These are phyloP conservation scores for Butastur rufipennis DNA, from an alignment of 2,113 vertebrate species.

Conservation along the genomic window DNA sequence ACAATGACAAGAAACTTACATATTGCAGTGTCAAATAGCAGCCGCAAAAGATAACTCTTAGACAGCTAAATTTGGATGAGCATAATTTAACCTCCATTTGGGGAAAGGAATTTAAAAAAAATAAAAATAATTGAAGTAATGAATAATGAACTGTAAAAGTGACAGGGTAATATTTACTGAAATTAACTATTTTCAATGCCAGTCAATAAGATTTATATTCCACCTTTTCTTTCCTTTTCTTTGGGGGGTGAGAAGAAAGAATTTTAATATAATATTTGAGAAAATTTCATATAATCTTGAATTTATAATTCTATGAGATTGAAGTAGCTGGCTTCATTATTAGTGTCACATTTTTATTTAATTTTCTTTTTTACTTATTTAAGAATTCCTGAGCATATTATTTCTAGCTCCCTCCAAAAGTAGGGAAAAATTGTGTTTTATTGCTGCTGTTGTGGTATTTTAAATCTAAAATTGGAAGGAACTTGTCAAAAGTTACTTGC, in stretches of 20 bases:
- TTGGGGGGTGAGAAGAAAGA: not conserved
- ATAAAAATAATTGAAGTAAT: too few relatives aligned
- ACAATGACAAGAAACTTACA: not conserved
- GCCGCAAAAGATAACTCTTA: not conserved
- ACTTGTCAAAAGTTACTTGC: not conserved
- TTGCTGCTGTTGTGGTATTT: not conserved
- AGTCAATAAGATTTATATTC: not conserved
- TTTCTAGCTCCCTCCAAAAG: not conserved
- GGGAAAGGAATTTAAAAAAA: not conserved
- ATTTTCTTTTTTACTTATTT: not conserved
- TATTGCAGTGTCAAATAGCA: not conserved
- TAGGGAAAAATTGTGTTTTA: not conserved
- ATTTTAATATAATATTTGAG: not conserved
- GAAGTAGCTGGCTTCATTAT: not conserved
- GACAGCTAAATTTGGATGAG: not conserved
- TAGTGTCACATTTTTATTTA: not conserved
- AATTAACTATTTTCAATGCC: not conserved
- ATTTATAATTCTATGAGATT: not conserved
- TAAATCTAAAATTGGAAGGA: not conserved
- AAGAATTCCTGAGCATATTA: not conserved
- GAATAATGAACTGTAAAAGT: not conserved
- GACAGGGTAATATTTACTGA: not conserved
- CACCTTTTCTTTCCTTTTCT: not conserved
- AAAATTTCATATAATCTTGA: not conserved
- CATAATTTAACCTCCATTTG: fast-evolving